Evolutionary conservation across 2,888 invertebrate species (phyloP).

Genomic region (Perizoma affinitatum): DNA sequence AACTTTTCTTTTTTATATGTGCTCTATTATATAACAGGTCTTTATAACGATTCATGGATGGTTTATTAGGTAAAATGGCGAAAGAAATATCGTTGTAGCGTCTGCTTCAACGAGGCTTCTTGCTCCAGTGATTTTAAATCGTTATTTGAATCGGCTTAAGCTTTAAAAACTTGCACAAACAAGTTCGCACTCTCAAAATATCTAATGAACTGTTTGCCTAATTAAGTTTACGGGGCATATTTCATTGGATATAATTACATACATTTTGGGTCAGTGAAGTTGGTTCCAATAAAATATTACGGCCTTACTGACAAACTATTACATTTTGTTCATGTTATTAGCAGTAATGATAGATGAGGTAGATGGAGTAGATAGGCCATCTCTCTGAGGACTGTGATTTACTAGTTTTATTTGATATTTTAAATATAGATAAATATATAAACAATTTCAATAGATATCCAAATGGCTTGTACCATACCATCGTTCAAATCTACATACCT

Average conservation of each 20-base stretch:
- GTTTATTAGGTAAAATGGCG: no score
- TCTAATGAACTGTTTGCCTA: constrained; percentile 18
- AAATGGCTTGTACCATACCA: no score
- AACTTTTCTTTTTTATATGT: no score
- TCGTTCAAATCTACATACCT: no score
- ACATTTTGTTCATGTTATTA: constrained; percentile 53
- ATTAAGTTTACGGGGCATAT: constrained; percentile 30
- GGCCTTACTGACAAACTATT: constrained; percentile 46
- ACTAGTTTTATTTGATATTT: not conserved
- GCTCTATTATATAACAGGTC: no score
- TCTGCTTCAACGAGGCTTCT: no score
- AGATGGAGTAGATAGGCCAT: constrained; percentile 1
- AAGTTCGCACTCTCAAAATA: constrained; percentile 19
- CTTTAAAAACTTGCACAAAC: not conserved
- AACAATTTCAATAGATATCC: no score
- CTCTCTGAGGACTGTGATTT: no score
- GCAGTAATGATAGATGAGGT: constrained; percentile 40
- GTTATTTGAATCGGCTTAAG: not conserved
- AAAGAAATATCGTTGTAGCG: no score
- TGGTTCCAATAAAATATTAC: constrained; percentile 50
- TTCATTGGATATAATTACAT: constrained; percentile 29
- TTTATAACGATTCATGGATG: no score
- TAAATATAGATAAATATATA: not conserved
- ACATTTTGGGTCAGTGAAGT: constrained; percentile 13
- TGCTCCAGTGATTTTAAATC: not conserved